Conservation (phyloP, 2,888 invertebrate genomes). For the Hermaeophaga mercurialis region DNA sequence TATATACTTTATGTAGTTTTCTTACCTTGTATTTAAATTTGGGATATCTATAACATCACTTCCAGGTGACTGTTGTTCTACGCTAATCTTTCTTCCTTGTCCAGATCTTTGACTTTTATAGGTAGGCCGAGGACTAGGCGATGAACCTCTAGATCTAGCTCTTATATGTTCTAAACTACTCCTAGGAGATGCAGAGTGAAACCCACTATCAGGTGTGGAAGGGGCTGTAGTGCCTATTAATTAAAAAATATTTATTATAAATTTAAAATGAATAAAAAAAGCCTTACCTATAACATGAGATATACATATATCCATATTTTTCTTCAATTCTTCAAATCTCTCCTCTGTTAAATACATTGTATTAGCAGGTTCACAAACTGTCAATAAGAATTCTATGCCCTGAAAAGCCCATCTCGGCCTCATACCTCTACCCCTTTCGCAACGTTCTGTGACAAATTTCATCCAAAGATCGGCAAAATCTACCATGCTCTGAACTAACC, state of each 20-base stretch:
- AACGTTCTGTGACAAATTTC: constrained; percentile 82
- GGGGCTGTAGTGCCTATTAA: constrained; percentile 63
- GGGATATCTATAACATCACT: constrained; percentile 41
- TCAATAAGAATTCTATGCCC: constrained; percentile 84
- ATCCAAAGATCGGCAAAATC: constrained; percentile 85
- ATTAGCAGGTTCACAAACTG: constrained; percentile 83
- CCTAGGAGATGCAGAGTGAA: constrained; percentile 51
- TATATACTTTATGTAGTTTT: not conserved
- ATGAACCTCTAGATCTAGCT: constrained; percentile 51
- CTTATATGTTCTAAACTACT: constrained; percentile 49
- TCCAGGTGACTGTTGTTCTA: constrained; percentile 49
- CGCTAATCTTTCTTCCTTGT: constrained; percentile 49
- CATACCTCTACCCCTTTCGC: constrained; percentile 76
- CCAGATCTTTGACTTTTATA: constrained; percentile 53
- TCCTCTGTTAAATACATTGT: constrained; percentile 76
- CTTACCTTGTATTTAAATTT: constrained; percentile 37
- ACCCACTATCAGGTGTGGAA: constrained; percentile 54
- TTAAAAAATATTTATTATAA: not conserved
- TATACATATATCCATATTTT: constrained; percentile 82
- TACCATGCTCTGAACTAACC: constrained; percentile 67
- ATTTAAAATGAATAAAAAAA: too few relatives aligned
- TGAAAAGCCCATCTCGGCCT: constrained; percentile 88
- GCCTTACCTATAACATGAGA: constrained; percentile 77
- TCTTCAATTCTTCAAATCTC: constrained; percentile 81
- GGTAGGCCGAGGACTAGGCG: constrained; percentile 54